These are phyloP conservation scores for Pandemis corylana DNA, from an alignment of 2,888 invertebrate species.

Conservation along the genomic window DNA sequence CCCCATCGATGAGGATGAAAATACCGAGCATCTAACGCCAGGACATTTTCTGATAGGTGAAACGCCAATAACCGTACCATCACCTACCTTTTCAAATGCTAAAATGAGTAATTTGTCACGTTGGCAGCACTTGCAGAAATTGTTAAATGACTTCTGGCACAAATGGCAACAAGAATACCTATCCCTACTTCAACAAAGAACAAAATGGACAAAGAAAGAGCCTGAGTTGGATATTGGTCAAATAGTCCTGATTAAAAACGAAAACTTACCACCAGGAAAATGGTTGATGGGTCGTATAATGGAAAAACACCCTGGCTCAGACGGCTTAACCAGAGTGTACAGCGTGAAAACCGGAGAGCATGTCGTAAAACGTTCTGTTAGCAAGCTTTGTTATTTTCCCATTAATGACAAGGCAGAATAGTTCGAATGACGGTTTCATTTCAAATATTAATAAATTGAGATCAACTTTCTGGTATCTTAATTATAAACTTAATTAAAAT, in stretches of 20 bases:
- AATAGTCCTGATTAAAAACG: conserved; percentile 15
- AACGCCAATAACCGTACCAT: not conserved
- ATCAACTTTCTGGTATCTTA: not conserved
- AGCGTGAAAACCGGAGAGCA: conserved; percentile 19
- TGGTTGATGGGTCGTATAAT: conserved; percentile 14
- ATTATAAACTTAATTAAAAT: not conserved
- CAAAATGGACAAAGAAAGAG: conserved; percentile 43
- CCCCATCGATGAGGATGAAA: not conserved
- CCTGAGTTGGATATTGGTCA: conserved; percentile 16
- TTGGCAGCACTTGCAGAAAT: conserved; percentile 16
- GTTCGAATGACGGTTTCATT: not conserved
- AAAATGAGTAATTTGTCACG: not conserved
- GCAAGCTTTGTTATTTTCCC: conserved; percentile 18
- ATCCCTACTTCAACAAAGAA: conserved; percentile 43
- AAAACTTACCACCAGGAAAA: conserved; percentile 14
- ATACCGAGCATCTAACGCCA: not conserved
- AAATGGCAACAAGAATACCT: conserved; percentile 48
- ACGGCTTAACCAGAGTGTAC: conserved; percentile 17
- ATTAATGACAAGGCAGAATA: conserved; percentile 6
- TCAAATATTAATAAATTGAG: not conserved
- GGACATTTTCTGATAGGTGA: conserved; percentile 14
- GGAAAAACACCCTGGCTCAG: conserved; percentile 9
- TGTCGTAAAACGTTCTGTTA: conserved; percentile 16
- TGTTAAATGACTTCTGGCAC: conserved; percentile 46
- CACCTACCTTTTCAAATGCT: not conserved